Evolutionary conservation across 2,888 invertebrate genomes (phyloP).

Genomic region (Nysson spinosus): DNA sequence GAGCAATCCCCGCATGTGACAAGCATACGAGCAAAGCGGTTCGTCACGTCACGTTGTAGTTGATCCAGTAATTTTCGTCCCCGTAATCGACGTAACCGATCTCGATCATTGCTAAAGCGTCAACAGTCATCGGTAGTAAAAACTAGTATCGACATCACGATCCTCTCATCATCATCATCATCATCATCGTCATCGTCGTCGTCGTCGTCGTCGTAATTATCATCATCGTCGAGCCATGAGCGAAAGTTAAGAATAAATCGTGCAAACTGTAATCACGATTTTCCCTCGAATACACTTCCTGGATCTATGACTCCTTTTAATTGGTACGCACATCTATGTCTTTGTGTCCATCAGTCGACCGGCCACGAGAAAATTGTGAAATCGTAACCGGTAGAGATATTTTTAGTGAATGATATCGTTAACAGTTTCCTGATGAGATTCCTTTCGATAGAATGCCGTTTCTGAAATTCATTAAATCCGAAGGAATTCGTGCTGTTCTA

Average conservation of each 20-base stretch:
- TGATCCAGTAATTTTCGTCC: conserved; percentile 9
- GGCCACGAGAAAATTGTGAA: neutral
- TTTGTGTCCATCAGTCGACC: neutral
- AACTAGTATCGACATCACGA: neutral
- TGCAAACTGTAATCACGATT: conserved; percentile 16
- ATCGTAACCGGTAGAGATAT: neutral
- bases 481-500: too few relatives aligned
- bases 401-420: neutral
- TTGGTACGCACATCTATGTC: neutral
- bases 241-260: conserved; percentile 37
- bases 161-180: conserved; percentile 3
- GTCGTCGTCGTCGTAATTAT: neutral
- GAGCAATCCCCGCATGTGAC: conserved; percentile 45
- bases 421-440: neutral
- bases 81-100: conserved; percentile 1
- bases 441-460: neutral
- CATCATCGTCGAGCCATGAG: conserved; percentile 2
- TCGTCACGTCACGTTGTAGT: conserved; percentile 3
- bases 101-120: neutral
- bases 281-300: conserved; percentile 24
- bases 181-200: conserved; percentile 1
- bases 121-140: neutral
- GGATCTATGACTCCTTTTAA: conserved; percentile 6
- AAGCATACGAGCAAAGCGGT: conserved; percentile 29
- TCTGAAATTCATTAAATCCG: too few relatives aligned